phyloP scores from a whole-genome alignment of 1,140 invertebrate species.

The Scaptomyza montana region DNA sequence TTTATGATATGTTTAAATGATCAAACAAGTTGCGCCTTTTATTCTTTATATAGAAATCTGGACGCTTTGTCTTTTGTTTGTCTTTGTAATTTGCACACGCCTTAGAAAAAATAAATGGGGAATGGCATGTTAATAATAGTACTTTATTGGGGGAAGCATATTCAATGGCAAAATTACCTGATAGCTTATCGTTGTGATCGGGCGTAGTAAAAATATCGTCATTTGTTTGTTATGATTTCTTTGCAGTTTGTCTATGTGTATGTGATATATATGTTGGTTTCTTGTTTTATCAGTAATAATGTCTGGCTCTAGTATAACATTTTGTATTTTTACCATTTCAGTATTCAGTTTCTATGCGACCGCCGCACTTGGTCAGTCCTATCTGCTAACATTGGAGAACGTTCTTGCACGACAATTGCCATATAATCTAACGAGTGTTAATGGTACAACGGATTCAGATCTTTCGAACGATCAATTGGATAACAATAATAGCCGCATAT shows the following conservation, averaged over 20 bases:
- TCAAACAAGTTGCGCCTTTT: background rate
- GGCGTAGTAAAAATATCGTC: constrained; percentile 29
- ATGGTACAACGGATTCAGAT: constrained; percentile 48
- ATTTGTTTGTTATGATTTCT: constrained; percentile 34
- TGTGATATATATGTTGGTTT: background rate
- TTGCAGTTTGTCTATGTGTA: constrained; percentile 16
- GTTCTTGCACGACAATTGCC: constrained; percentile 54
- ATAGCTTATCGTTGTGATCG: constrained; percentile 37
- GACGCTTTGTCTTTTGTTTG: background rate
- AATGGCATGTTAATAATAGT: background rate
- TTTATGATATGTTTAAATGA: constrained; percentile 10
- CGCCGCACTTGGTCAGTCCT: constrained; percentile 61
- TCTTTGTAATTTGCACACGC: constrained; percentile 33
- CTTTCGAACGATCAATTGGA: constrained; percentile 39
- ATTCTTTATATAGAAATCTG: constrained; percentile 19
- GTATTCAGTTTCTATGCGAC: constrained; percentile 63
- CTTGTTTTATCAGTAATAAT: constrained; percentile 13
- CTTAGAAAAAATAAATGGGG: background rate
- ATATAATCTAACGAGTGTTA: constrained; percentile 53
- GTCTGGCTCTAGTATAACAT: constrained; percentile 7
- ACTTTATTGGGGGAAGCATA: background rate
- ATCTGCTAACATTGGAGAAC: constrained; percentile 74
- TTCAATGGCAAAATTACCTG: constrained; percentile 13
- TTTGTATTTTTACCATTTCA: constrained; percentile 60
- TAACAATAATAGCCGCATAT: constrained; percentile 53